These are phyloP conservation scores for Eospalax fontanierii DNA, from an alignment of 2,797 vertebrate genomes.

Conservation along the genomic window DNA sequence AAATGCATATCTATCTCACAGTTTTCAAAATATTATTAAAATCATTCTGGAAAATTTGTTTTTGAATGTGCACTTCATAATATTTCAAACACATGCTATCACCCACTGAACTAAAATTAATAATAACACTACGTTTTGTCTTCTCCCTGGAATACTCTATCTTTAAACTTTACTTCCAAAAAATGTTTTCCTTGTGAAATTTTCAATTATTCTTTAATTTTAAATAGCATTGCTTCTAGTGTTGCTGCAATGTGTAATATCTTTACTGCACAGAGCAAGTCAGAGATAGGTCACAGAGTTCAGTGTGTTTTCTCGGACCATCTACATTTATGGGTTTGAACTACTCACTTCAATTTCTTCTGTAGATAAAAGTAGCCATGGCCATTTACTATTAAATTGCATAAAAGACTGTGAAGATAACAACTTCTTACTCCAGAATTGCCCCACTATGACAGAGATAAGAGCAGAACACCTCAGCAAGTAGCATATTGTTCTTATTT, in stretches of 20 bases:
- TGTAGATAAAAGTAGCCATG: conserved; percentile 24
- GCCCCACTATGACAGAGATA: background rate
- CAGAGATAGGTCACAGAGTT: background rate
- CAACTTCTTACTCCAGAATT: background rate
- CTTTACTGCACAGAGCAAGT: background rate
- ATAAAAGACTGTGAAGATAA: background rate
- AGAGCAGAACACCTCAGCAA: background rate
- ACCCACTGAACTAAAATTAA: background rate
- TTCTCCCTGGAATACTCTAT: background rate
- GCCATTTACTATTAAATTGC: background rate
- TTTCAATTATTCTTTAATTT: conserved; percentile 22
- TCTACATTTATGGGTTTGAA: background rate
- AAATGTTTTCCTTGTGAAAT: background rate
- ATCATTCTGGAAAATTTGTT: background rate
- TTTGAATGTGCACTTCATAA: background rate
- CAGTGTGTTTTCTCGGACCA: background rate
- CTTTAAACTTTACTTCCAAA: background rate
- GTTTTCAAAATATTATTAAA: background rate
- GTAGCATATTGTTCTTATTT: background rate
- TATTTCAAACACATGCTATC: background rate
- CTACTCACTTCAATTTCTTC: background rate
- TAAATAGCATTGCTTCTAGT: background rate
- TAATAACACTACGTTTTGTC: background rate
- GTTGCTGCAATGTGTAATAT: background rate
- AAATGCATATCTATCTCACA: background rate